Evolutionary conservation across 2,113 vertebrate species (phyloP), one percentile per base, ranked within the genome.

Genomic region (Megaceryle maxima): DNA sequence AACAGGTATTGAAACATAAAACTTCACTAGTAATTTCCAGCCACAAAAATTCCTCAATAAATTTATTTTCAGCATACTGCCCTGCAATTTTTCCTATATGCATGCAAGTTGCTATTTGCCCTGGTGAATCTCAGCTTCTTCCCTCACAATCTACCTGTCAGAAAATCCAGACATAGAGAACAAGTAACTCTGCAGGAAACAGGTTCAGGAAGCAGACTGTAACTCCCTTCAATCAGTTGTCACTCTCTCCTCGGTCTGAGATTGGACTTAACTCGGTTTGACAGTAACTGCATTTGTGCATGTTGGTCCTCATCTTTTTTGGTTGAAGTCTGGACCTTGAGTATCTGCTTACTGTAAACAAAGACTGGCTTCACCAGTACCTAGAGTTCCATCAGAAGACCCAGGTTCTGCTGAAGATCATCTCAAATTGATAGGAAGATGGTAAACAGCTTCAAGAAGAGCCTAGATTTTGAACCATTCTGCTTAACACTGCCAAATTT

Each of bases 91-190:
- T 92, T 94, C 76, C 76, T 89, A 11, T 64, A 88, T 8, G 22
- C 60, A 55, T 64, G 16, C 51, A 63, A 37, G n/a, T 46, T 75
- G 59, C 48, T 76, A 37, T 94, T 94, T 94, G 80, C 22, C 67
- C 78, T 88, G n/a, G 79, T 5, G n/a, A 95, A 94, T 91, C 50
- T 67, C 63, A 50, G 73, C 55, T 94, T 87, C 95, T 88, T 81
- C 35, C 69, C 60, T 96, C 46, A 78, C 94, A 87, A 91, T 94
- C 77, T 96, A 60, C 88, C 92, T 96, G 90, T 96, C 95, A 97
- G 92, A 89, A 93, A 97, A 97, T 94, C 82, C 83, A 97, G 96
- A 88, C 31, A 55, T 79, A 94, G 70, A 90, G 85, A 87, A 92
- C 76, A 91, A 92, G 73, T 92, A 94, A 96, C 97, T 94, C 79